Evolutionary conservation across 2,113 vertebrate species (phyloP).

Genomic region (Nymphicus hollandicus): DNA sequence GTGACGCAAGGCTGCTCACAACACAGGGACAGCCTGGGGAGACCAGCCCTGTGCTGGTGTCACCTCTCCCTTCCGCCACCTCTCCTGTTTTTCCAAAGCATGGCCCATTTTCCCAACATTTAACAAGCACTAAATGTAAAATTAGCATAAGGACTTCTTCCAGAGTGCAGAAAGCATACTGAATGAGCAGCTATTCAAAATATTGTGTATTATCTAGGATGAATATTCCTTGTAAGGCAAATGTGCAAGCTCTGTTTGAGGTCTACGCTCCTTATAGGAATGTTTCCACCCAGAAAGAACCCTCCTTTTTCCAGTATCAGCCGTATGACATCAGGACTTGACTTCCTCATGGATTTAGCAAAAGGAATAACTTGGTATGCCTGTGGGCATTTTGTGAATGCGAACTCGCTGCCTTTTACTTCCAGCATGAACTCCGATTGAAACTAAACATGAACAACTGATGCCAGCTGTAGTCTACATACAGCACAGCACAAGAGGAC

Average conservation of each 20-base stretch:
- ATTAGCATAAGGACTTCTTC: neutral
- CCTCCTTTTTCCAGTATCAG: neutral
- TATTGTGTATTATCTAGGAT: neutral
- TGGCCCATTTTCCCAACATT: neutral
- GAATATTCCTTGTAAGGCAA: neutral
- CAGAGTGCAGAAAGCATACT: neutral
- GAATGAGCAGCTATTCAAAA: neutral
- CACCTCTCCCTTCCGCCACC: neutral
- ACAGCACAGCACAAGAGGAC: conserved; percentile 10
- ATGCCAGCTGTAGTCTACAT: neutral
- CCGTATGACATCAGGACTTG: neutral
- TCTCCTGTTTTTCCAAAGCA: neutral
- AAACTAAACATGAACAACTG: neutral
- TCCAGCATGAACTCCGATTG: neutral
- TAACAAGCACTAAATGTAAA: neutral
- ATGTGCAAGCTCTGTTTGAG: neutral
- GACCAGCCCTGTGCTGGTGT: neutral
- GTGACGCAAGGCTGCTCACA: neutral
- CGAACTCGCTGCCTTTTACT: neutral
- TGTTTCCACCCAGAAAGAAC: neutral
- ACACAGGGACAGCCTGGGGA: neutral
- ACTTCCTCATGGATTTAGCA: neutral
- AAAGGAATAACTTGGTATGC: neutral
- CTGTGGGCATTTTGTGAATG: neutral
- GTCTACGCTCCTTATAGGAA: accelerated